These are phyloP conservation scores for Imbricaverruca yamaguchii DNA, from an alignment of 2,888 invertebrate genomes.

Conservation along the genomic window DNA sequence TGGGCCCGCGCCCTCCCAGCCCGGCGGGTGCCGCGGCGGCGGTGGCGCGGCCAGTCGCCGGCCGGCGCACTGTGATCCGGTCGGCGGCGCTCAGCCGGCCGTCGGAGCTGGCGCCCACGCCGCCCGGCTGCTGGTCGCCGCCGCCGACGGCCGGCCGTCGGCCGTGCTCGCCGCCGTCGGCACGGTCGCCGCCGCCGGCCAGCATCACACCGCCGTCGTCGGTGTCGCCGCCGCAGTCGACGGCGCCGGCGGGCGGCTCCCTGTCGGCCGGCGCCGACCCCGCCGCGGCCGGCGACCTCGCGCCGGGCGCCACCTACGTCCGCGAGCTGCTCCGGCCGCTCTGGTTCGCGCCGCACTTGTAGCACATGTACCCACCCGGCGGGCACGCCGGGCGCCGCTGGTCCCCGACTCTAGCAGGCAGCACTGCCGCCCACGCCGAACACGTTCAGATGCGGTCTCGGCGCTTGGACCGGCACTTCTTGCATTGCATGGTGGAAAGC, in stretches of 20 bases:
- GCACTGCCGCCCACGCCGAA: background rate
- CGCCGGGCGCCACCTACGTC: background rate
- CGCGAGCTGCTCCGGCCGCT: background rate
- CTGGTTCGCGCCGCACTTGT: background rate
- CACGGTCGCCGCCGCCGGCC: background rate
- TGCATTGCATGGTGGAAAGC: too few species aligned
- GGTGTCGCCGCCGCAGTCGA: background rate
- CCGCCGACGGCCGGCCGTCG: background rate
- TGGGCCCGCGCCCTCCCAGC: too few species aligned
- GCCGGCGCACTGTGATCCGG: background rate
- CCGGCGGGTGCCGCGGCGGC: background rate
- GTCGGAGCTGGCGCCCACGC: background rate
- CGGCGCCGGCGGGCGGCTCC: background rate
- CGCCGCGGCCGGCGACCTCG: background rate
- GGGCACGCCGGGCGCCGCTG: too few species aligned
- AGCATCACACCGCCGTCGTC: background rate
- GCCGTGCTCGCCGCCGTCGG: background rate
- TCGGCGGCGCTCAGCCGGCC: background rate
- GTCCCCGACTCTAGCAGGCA: too few species aligned
- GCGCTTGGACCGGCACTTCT: too few species aligned
- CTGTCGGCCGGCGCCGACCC: background rate
- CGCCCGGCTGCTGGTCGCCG: background rate
- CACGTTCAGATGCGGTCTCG: background rate
- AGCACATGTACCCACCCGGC: background rate
- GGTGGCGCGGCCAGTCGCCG: background rate